Base-by-base conservation (phyloP, 1,140 invertebrate genomes). In the Himalopsyche phryganea region DNA sequence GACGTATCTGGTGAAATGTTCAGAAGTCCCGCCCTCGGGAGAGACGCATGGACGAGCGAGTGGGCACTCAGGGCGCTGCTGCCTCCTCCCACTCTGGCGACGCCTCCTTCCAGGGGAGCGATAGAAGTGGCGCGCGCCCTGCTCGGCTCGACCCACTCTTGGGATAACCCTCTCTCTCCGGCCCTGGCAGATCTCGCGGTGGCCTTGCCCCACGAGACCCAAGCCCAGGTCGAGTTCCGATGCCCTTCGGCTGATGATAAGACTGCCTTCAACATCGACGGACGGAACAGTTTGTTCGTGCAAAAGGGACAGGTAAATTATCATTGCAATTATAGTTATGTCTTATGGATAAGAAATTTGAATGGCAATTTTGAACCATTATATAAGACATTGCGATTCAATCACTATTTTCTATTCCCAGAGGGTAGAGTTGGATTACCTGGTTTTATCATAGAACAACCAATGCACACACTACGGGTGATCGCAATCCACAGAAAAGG, bases 31-130 rank as follows among this genome's bases (percentile, higher is more conserved):
- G 89, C 89, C 82, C 82, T 83, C 45, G 76, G 76, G 19, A 67
- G 85, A 1, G 90, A 94, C 63, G 85, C 95, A n/a, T 88, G 92
- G 70, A 92, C 92, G 72, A 91, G 92, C 0, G 83, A 92, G 0
- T 97, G 96, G 75, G 90, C 85, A 0, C 72, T 92, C 6, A 70
- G 88, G 1, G 83, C 84, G 1, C 83, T 91, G 66, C 66, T 28
- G 23, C 23, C 23, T 28, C 23, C 23, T 28, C 23, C 23, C 9
- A 28, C 23, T 9, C 23, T 28, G 85, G 58, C 76, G 89, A 1
- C 69, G 84, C 11, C 74, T 82, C 19, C 86, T 91, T 63, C 84
- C 87, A 0, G 70, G 92, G 13, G 87, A 92, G 0, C 82, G 23
- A 28, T 28, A 28, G 23, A 28, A 28, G 23, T 96, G 13, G 84